Evolutionary conservation across 2,797 vertebrate species (phyloP).

Genomic region (Glyptemys insculpta): DNA sequence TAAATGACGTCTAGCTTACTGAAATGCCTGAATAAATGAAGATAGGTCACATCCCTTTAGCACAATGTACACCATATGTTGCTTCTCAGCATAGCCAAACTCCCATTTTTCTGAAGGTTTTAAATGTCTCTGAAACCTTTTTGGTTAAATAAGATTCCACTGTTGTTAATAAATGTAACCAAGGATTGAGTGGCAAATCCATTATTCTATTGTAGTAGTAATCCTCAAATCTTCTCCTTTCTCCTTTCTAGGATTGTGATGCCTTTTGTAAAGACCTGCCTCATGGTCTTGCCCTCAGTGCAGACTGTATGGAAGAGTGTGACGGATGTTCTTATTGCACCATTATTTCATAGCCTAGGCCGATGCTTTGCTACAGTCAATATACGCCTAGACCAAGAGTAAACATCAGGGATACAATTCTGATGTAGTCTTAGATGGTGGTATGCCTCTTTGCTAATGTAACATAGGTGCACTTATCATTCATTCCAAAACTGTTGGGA

Average conservation of each 20-base stretch:
- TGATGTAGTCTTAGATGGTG: constrained; percentile 53
- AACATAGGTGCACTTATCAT: constrained; percentile 63
- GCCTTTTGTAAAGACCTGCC: constrained; percentile 88
- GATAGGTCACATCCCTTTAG: background rate
- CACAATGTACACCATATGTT: background rate
- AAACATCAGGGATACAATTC: constrained; percentile 50
- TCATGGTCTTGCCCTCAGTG: constrained; percentile 89
- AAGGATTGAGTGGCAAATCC: background rate
- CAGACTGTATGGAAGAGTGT: constrained; percentile 90
- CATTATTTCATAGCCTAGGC: constrained; percentile 87
- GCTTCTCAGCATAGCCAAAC: background rate
- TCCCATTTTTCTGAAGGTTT: fast-evolving
- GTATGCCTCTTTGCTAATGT: constrained; percentile 63
- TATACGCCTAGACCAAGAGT: constrained; percentile 82
- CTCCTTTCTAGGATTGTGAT: constrained; percentile 88
- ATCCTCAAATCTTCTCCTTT: background rate
- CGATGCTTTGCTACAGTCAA: constrained; percentile 85
- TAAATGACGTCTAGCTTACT: background rate
- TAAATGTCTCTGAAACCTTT: fast-evolving
- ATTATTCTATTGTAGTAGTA: fast-evolving
- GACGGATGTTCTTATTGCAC: constrained; percentile 85
- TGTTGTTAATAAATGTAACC: background rate
- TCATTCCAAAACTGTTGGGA: constrained; percentile 60
- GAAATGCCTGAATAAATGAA: background rate
- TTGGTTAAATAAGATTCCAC: background rate